phyloP scores from a whole-genome alignment of 2,888 invertebrate genomes.

The Dendrolimus pini region DNA sequence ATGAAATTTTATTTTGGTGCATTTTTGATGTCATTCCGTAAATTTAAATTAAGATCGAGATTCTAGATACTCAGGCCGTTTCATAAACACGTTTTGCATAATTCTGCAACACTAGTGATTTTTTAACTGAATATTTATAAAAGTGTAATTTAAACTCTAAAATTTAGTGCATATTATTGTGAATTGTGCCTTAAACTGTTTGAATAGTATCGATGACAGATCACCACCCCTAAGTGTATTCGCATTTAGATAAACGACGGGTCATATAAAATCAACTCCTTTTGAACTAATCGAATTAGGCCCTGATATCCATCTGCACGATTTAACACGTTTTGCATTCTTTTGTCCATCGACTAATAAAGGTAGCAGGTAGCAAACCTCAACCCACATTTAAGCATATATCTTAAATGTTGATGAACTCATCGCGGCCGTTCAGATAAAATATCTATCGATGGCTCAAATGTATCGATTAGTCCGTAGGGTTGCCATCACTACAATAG shows the following conservation, averaged over 20 bases:
- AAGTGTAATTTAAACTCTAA: no score
- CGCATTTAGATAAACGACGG: conserved; percentile 65
- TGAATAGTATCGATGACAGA: conserved; percentile 1
- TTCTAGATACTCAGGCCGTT: no score
- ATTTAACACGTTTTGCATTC: conserved; percentile 73
- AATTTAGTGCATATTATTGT: no score
- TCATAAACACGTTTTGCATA: no score
- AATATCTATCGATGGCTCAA: conserved; percentile 47
- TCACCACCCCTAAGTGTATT: conserved; percentile 34
- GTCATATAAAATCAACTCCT: conserved; percentile 71
- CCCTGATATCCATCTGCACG: conserved; percentile 64
- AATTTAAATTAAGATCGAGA: conserved; percentile 1
- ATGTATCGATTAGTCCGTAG: conserved; percentile 34
- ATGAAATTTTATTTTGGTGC: no score
- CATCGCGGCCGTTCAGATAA: conserved; percentile 52
- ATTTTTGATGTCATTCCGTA: neutral
- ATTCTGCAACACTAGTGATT: no score
- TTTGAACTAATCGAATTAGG: conserved; percentile 72
- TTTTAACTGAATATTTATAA: no score
- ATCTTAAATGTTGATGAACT: conserved; percentile 69
- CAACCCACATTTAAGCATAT: conserved; percentile 45
- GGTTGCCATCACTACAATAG: neutral
- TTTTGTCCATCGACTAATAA: conserved; percentile 65
- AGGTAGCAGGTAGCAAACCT: conserved; percentile 63
- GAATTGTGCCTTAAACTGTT: no score